Conservation (phyloP, 2,797 vertebrate genomes). For the Liparis tanakae region DNA sequence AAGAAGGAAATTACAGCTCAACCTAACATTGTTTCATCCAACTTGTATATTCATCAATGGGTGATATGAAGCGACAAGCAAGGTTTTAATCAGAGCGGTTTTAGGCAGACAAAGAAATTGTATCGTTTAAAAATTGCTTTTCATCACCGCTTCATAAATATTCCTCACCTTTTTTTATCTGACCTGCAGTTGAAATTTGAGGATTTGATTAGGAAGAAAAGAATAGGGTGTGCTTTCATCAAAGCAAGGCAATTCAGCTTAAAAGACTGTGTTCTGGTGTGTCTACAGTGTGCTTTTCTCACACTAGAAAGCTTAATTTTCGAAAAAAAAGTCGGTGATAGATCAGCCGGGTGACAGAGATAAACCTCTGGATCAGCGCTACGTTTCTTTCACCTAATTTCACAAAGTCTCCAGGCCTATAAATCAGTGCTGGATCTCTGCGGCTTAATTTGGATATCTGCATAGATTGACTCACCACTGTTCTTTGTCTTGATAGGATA, state of each 20-base stretch:
- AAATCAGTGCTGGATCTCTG: slow-evolving; percentile 64
- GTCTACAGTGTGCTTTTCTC: slow-evolving; percentile 1
- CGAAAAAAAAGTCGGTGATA: slow-evolving; percentile 58
- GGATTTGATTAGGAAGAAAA: slow-evolving; percentile 41
- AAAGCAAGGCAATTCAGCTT: slow-evolving; percentile 26
- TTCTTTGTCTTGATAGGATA: slow-evolving; percentile 54
- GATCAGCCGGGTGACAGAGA: slow-evolving; percentile 66
- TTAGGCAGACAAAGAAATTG: slow-evolving; percentile 35
- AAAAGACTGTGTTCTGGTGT: slow-evolving; percentile 4
- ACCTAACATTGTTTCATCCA: slow-evolving; percentile 68
- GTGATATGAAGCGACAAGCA: slow-evolving; percentile 63
- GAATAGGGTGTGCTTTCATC: slow-evolving; percentile 32
- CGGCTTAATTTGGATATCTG: slow-evolving; percentile 60
- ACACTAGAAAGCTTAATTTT: slow-evolving; percentile 56
- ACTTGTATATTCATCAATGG: slow-evolving; percentile 70
- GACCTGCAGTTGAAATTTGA: slow-evolving; percentile 38
- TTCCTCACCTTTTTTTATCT: slow-evolving; percentile 45
- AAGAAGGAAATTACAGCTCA: slow-evolving; percentile 73
- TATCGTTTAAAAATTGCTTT: slow-evolving; percentile 40
- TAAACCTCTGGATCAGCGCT: slow-evolving; percentile 59
- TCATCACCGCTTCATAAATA: slow-evolving; percentile 51
- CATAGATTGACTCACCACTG: slow-evolving; percentile 48
- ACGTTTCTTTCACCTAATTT: slow-evolving; percentile 71
- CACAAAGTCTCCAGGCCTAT: slow-evolving; percentile 57
- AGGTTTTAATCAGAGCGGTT: slow-evolving; percentile 64